Base-by-base conservation (phyloP, 1,140 invertebrate species). In the Rhysida immarginata region DNA sequence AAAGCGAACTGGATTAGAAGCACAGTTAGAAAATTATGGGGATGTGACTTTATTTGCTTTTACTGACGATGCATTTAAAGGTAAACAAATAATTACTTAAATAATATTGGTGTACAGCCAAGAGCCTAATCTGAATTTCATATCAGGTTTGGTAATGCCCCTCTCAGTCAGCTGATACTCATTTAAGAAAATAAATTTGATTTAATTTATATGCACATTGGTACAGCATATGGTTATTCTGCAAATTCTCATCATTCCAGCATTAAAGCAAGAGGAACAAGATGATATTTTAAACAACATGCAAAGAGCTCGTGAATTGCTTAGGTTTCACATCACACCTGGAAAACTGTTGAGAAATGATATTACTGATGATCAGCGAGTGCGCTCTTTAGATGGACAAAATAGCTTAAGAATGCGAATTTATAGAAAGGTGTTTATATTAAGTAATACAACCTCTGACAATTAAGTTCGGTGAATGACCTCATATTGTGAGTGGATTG, bases 31-130 rank as follows among this genome's bases (percentile, higher is more conserved):
- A 21, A 65, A 66, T 52, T 65, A 64, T 16, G 73, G 73, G 13
- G 68, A 71, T 3, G 77, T 72, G 62, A 78, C 77, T 1, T 53
- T 78, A 2, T 74, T 78, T 44, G 76, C 70, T 0, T 75, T 75
- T 5, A 69, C 71, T n/a, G 72, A 78, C 58, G 66, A 68, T 16
- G 76, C 76, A 3, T 74, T 77, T 62, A 67, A 67, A 59, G 58
- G 71, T 72, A 64, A 63, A 63, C 60, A 55, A 16, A 43, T 46
- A 57, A 35, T n/a, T n/a, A n/a, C n/a, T n/a, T n/a, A n/a, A n/a
- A n/a, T n/a, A n/a, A n/a, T n/a, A n/a, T n/a, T n/a, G n/a, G n/a
- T n/a, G n/a, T n/a, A n/a, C n/a, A n/a, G n/a, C n/a, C n/a, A n/a
- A n/a, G n/a, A n/a, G n/a, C n/a, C n/a, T n/a, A n/a, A n/a, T n/a